Base-by-base conservation (phyloP, 2,888 invertebrate genomes). In the Syritta pipiens region DNA sequence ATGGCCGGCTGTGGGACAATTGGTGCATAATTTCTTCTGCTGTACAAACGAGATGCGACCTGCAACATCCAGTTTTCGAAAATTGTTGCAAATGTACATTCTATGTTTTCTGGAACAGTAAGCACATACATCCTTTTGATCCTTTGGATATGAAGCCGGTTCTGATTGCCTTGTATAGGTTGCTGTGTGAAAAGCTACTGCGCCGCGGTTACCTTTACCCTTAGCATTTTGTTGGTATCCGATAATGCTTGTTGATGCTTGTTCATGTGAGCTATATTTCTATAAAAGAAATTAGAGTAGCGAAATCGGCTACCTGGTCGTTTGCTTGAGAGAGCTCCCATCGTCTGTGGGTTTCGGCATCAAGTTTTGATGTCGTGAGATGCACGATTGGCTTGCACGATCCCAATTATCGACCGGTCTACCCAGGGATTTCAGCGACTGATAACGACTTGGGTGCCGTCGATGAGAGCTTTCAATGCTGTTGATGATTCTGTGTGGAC, bases 341-440 rank as follows among this genome's bases (percentile, higher is more conserved):
- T 51, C 71, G 28, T 28, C 28, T 28, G 28, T 9, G 28, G 6
- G 28, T 28, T 28, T 28, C 28, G 2, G 28, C 28, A 28, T 28
- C 4, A 4, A 28, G 28, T n/a, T 28, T 28, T 1, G 28, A 9
- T 28, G 28, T 4, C 1, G 30, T 44, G 12, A 59, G 20, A 46
- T 68, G 37, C 1, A 81, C 55, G 5, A 79, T n/a, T 60, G 63
- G 60, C n/a, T n/a, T n/a, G n/a, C n/a, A 24, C 72, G 67, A 19
- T 81, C 81, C 75, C 65, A 67, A 26, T 57, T 63, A 2, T 12
- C 24, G 1, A 65, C 57, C 4, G 72, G 57, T 40, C 63, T 55
- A 2, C 32, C 51, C 5, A 59, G 49, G 4, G 53, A 12, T 35
- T 24, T 63, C 4, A 74, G 51, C 4, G 12, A 28, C 2, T 62